A percentile compares a stretch with the other conserved stretches of the same genome.
phyloP scores from a whole-genome alignment of 2,797 vertebrate genomes.

The Pempheris klunzingeri region DNA sequence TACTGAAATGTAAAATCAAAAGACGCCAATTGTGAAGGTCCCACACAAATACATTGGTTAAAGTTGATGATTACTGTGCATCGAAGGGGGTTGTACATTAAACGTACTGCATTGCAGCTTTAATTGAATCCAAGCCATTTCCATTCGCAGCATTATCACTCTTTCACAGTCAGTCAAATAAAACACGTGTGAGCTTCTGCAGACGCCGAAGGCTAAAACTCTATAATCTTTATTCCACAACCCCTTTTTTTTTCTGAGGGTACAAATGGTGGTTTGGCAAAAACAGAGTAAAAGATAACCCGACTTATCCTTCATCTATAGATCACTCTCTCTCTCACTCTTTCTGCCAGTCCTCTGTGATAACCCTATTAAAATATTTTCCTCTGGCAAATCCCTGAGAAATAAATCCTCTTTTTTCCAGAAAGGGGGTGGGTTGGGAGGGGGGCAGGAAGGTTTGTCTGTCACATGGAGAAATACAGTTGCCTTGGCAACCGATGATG shows the following conservation, averaged over 20 bases:
- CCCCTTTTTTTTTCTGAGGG: conserved; percentile 39
- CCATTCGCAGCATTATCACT: conserved; percentile 61
- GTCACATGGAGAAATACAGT: conserved; percentile 77
- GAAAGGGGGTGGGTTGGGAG: conserved; percentile 27
- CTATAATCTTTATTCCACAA: conserved; percentile 68
- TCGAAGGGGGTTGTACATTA: conserved; percentile 21
- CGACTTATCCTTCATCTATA: conserved; percentile 73
- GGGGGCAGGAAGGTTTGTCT: conserved; percentile 57
- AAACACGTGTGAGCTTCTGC: conserved; percentile 63
- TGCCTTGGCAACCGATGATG: conserved; percentile 82
- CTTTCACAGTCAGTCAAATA: conserved; percentile 65
- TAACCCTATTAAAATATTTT: conserved; percentile 81
- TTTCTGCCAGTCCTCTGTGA: conserved; percentile 54
- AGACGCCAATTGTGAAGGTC: not conserved
- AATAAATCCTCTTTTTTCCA: conserved; percentile 77
- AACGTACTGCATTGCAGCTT: conserved; percentile 58
- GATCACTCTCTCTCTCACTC: conserved; percentile 51
- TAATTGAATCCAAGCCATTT: conserved; percentile 63
- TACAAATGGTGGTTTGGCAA: conserved; percentile 57
- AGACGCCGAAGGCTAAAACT: conserved; percentile 75
- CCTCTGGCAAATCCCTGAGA: conserved; percentile 75
- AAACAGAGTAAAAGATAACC: conserved; percentile 68
- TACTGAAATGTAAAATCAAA: not conserved
- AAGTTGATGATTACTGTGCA: conserved; percentile 34
- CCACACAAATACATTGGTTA: conserved; percentile 9